Evolutionary conservation across 2,797 vertebrate genomes (phyloP).

Genomic region (Sebastolobus alascanus): DNA sequence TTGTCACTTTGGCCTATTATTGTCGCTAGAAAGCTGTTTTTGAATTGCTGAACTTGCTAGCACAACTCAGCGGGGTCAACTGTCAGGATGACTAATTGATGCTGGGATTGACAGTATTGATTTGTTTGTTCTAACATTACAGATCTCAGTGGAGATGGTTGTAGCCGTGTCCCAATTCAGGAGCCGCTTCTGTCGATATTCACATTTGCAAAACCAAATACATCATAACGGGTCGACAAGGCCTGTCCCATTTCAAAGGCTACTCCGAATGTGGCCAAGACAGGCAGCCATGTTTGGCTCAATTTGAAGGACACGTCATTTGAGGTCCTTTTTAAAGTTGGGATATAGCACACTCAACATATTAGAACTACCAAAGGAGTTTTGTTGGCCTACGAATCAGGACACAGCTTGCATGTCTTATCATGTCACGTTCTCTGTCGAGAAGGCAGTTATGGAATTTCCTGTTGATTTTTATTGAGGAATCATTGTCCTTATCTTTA

Average conservation of each 20-base stretch:
- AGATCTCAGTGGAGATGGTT: constrained; percentile 20
- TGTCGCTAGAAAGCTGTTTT: constrained; percentile 31
- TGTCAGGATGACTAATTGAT: constrained; percentile 63
- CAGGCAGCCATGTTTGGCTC: background rate
- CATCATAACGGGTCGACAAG: constrained; percentile 3
- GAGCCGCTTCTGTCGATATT: constrained; percentile 8
- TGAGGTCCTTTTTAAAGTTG: background rate
- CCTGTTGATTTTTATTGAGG: background rate
- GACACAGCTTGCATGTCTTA: background rate
- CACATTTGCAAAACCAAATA: constrained; percentile 33
- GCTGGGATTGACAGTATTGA: constrained; percentile 54
- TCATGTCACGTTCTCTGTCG: background rate
- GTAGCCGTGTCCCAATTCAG: constrained; percentile 19
- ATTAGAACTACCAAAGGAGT: too few relatives aligned
- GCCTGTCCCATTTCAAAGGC: constrained; percentile 25
- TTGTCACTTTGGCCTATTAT: constrained; percentile 25
- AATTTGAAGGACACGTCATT: constrained; percentile 30
- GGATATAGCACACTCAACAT: background rate
- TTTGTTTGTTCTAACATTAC: constrained; percentile 46
- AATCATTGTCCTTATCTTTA: background rate
- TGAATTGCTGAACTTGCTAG: constrained; percentile 40
- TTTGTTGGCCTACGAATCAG: background rate
- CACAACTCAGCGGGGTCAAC: constrained; percentile 39
- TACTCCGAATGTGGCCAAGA: background rate
- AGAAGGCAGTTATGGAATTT: background rate